Percentiles rank a stretch among this genome's conserved stretches.
These are phyloP conservation scores for Drosophila parabipectinata DNA, from an alignment of 1,140 invertebrate species.

Conservation along the genomic window DNA sequence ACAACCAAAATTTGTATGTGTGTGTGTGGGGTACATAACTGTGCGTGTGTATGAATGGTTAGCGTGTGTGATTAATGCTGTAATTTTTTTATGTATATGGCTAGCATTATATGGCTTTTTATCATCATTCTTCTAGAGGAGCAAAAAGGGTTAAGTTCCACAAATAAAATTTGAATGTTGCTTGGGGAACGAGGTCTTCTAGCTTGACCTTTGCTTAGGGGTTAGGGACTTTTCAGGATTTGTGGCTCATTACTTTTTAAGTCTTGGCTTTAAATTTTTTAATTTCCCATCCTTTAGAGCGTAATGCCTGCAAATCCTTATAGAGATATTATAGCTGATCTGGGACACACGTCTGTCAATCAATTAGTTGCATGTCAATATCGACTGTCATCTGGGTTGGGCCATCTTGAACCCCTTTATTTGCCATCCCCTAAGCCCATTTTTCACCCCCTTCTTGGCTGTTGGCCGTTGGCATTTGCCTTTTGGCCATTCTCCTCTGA, in stretches of 20 bases:
- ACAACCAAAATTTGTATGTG: conserved; percentile 51
- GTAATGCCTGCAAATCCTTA: conserved; percentile 6
- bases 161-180: conserved; percentile 18
- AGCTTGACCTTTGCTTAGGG: conserved; percentile 11
- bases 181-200: conserved; percentile 1
- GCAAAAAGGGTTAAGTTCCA: conserved; percentile 5
- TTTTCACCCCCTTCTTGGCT: conserved; percentile 33
- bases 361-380: conserved; percentile 25
- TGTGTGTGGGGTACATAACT: conserved; percentile 42
- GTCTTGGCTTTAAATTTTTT: not conserved
- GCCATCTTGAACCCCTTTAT: conserved; percentile 19
- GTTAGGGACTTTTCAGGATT: conserved; percentile 1
- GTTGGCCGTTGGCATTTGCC: conserved; percentile 55
- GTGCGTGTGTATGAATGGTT: conserved; percentile 29
- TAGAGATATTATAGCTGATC: conserved; percentile 1
- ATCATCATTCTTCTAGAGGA: conserved; percentile 51
- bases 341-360: conserved; percentile 31
- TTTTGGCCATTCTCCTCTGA: not conserved
- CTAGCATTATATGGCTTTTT: conserved; percentile 55
- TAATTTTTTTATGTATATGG: conserved; percentile 76
- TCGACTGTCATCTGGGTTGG: not conserved
- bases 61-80: conserved; percentile 74
- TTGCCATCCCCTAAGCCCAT: not conserved
- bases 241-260: conserved; percentile 18
- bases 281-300: not conserved